Base-by-base conservation (phyloP, 2,113 vertebrate species). In the Emydocephalus ijimae region DNA sequence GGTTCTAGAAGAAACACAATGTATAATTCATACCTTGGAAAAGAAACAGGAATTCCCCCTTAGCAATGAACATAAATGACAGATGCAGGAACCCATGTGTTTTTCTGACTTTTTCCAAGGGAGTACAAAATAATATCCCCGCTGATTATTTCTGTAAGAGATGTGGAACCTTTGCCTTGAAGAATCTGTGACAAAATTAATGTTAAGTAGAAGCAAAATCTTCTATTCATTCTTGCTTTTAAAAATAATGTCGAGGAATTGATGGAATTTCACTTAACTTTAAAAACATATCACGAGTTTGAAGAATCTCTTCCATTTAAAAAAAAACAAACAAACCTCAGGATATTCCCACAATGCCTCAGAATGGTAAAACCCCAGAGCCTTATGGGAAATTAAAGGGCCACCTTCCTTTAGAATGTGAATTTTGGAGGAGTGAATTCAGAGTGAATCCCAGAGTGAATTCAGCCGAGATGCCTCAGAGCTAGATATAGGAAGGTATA, bases 11-110 rank as follows among this genome's bases (percentile, higher is more conserved):
- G 15, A 81, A 81, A 21, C n/a, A 39, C 69, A 39, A 74, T 39
- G 69, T 15, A 74, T 39, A 93, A 92, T 95, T 92, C 48, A 69
- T 94, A 92, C 87, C 45, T 95, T 50, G 29, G 3, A 3, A 1
- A 1, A 20, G 55, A 88, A 23, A 50, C 0, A 7, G 39, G 26
- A 90, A 12, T 21, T 34, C 9, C 9, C 29, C 1, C 43, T 24
- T 52, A 52, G 48, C 26, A n/a, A 18, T 52, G 3, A 54, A 55
- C 5, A 34, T 81, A n/a, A n/a, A 90, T 3, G 21, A 18, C 20
- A 69, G 24, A 90, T n/a, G 20, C 11, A 39, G n/a, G n/a, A 57
- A 23, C 43, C 39, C 56, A 8, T 5, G 9, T 45, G 1, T 0
- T 89, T 14, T 57, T 26, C 23, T 15, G 57, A 48, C 56, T 61